A percentile compares a stretch with the other conserved stretches of the same genome.
phyloP scores from a whole-genome alignment of 2,797 vertebrate species.

The Crocodylus rhombifer region DNA sequence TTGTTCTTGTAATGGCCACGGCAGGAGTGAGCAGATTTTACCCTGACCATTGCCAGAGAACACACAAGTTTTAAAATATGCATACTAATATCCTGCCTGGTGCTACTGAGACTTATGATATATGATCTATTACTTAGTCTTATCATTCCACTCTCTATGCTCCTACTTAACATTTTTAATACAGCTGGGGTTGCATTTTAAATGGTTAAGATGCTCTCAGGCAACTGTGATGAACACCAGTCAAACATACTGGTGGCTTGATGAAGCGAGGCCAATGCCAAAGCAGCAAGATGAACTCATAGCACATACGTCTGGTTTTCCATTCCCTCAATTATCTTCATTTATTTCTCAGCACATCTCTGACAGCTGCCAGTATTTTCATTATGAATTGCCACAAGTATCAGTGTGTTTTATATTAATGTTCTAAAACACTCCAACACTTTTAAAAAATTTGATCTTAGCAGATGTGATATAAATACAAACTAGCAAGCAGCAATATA shows the following conservation, averaged over 20 bases:
- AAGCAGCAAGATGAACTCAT: neutral
- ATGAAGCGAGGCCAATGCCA: neutral
- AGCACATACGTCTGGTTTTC: neutral
- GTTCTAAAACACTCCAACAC: too few relatives aligned
- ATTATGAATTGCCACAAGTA: neutral
- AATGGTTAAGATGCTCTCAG: neutral
- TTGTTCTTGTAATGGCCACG: rapidly evolving
- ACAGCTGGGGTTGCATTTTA: constrained; percentile 31
- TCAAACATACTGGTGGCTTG: neutral
- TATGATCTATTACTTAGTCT: neutral
- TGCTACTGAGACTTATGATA: neutral
- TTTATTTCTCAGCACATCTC: constrained; percentile 39
- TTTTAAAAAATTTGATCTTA: neutral
- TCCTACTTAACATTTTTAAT: constrained; percentile 36
- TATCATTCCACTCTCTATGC: neutral
- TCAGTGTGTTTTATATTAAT: neutral
- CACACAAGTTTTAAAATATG: rapidly evolving
- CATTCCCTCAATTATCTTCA: rapidly evolving
- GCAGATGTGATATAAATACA: neutral
- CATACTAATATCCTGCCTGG: rapidly evolving
- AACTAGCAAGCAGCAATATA: neutral
- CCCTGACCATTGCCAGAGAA: neutral
- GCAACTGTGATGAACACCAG: neutral
- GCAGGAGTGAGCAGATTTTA: rapidly evolving
- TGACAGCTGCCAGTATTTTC: constrained; percentile 7